Evolutionary conservation across 2,888 invertebrate genomes (phyloP).

Genomic region (Drosophila mulleri): DNA sequence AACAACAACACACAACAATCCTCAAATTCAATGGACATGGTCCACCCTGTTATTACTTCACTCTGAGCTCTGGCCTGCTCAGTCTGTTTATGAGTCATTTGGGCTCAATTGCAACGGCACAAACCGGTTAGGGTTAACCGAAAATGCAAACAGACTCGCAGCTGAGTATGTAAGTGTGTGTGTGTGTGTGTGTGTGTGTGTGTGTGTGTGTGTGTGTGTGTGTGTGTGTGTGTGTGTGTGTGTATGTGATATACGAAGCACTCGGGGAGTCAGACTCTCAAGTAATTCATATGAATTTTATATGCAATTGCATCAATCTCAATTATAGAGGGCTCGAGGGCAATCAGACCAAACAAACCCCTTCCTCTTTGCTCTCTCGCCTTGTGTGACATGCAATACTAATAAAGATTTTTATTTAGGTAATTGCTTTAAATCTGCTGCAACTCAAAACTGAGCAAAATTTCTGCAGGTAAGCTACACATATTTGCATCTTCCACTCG

Average conservation of each 20-base stretch:
- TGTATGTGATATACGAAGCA: constrained; percentile 20
- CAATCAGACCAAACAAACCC: constrained; percentile 12
- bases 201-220: neutral
- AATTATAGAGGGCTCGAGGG: constrained; percentile 66
- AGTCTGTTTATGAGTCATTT: constrained; percentile 77
- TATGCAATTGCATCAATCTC: constrained; percentile 77
- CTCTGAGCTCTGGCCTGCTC: constrained; percentile 47
- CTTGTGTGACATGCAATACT: constrained; percentile 69
- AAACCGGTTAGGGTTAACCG: constrained; percentile 45
- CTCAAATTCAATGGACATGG: constrained; percentile 19
- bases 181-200: neutral
- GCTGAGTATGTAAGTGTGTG: constrained; percentile 19
- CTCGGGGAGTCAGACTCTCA: constrained; percentile 32
- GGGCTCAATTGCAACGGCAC: constrained; percentile 58
- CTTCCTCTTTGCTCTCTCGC: neutral
- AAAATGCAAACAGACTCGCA: constrained; percentile 37
- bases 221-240: neutral
- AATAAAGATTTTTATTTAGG: constrained; percentile 73
- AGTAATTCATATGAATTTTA: constrained; percentile 73
- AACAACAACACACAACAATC: neutral
- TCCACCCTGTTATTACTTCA: constrained; percentile 57
- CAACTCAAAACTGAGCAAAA: neutral
- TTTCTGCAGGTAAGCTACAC: constrained; percentile 37
- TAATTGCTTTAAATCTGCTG: constrained; percentile 57
- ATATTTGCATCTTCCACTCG: constrained; percentile 42